Evolutionary conservation across 2,888 invertebrate genomes (phyloP).

Genomic region (Ichneumoninae sp.): DNA sequence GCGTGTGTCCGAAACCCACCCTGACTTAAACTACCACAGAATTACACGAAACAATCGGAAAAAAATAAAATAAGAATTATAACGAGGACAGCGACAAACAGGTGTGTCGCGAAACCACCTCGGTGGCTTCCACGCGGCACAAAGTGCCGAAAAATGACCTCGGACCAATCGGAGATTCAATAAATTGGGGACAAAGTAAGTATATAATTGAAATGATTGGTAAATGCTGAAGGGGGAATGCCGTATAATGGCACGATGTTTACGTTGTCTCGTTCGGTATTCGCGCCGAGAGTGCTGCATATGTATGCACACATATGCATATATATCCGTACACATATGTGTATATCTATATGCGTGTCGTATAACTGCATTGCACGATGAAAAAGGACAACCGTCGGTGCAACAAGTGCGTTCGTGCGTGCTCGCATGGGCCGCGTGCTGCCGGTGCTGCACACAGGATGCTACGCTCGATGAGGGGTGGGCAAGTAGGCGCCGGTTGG

Average conservation of each 20-base stretch:
- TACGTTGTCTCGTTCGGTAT: constrained; percentile 4
- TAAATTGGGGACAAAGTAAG: constrained; percentile 31
- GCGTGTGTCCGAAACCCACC: neutral
- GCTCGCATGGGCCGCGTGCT: constrained; percentile 47
- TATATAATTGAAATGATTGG: constrained; percentile 40
- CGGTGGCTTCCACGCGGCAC: neutral
- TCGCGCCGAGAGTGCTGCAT: constrained; percentile 3
- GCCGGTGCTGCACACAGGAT: constrained; percentile 40
- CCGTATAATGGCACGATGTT: constrained; percentile 2
- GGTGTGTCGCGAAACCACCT: neutral
- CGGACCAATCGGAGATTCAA: constrained; percentile 17
- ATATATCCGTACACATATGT: too few species aligned
- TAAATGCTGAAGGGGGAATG: constrained; percentile 28
- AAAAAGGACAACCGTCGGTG: constrained; percentile 67
- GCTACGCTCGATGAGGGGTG: constrained; percentile 48
- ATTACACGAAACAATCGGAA: neutral
- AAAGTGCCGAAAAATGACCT: constrained; percentile 12
- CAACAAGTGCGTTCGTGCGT: constrained; percentile 80
- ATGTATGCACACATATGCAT: neutral
- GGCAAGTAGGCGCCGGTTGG: constrained; percentile 61
- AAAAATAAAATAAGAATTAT: neutral
- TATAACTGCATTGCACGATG: constrained; percentile 34
- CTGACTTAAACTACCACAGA: neutral
- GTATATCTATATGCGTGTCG: neutral
- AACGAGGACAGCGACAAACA: neutral